Conservation (phyloP, 2,113 vertebrate species). For the Lagopus leucura region DNA sequence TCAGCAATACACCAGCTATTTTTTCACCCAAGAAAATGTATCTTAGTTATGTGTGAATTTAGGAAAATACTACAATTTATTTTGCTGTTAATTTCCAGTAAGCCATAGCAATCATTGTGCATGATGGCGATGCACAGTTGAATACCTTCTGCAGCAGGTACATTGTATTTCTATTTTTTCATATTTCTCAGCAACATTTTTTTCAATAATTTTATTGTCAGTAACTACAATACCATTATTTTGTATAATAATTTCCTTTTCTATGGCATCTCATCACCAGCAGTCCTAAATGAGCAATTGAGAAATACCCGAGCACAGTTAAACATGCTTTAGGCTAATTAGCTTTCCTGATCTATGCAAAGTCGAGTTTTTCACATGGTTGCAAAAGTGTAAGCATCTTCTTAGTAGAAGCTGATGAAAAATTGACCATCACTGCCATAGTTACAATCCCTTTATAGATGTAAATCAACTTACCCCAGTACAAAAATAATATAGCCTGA, state of each 20-base stretch:
- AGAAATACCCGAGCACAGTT: neutral
- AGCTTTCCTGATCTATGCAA: neutral
- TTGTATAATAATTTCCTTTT: neutral
- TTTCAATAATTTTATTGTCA: neutral
- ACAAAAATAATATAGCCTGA: neutral
- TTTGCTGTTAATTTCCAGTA: neutral
- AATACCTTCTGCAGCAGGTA: neutral
- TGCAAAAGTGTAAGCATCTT: neutral
- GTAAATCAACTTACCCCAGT: neutral
- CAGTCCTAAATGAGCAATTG: neutral
- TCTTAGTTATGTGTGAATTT: neutral
- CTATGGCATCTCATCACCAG: neutral
- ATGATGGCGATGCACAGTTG: neutral
- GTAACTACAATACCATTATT: neutral
- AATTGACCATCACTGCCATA: neutral
- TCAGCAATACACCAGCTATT: neutral
- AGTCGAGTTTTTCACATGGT: neutral
- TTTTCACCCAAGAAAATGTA: neutral
- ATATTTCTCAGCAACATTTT: neutral
- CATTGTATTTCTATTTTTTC: neutral
- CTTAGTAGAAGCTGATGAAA: neutral
- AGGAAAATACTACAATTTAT: neutral
- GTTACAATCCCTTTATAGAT: neutral
- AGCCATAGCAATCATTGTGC: neutral
- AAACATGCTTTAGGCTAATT: neutral